phyloP scores from a whole-genome alignment of 2,797 vertebrate species.

The Tokudaia tokunoshimensis region DNA sequence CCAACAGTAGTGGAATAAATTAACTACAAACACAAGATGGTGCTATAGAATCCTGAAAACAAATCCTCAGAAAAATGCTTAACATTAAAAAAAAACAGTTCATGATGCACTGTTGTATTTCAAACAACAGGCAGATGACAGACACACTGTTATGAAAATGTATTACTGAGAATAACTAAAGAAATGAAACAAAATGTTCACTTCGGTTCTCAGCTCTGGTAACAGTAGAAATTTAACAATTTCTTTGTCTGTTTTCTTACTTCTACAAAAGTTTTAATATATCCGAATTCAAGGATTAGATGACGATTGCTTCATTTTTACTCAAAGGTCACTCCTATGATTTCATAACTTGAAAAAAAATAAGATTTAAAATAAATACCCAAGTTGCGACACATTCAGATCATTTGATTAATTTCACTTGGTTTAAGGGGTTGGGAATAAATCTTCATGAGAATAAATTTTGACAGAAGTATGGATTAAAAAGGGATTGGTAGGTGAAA shows the following conservation, averaged over 20 bases:
- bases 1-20: background rate
- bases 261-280: conserved; percentile 23
- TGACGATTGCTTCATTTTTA: conserved; percentile 21
- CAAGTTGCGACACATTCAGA: background rate
- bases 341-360: conserved; percentile 4
- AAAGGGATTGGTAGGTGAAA: background rate
- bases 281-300: background rate
- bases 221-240: background rate
- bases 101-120: background rate
- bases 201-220: background rate
- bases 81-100: conserved; percentile 1
- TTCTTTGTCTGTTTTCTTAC: background rate
- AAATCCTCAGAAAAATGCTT: conserved; percentile 35
- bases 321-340: background rate
- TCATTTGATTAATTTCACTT: background rate
- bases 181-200: conserved; percentile 13
- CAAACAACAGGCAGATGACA: conserved; percentile 39
- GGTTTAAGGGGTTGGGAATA: conserved; percentile 34
- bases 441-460: background rate
- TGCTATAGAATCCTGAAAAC: background rate
- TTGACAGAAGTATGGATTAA: conserved; percentile 12
- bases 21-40: background rate
- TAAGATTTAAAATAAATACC: conserved; percentile 38
- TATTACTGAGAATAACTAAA: background rate
- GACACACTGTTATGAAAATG: background rate